Evolutionary conservation across 2,888 invertebrate species (phyloP).

Genomic region (Pandemis cinnamomeana): DNA sequence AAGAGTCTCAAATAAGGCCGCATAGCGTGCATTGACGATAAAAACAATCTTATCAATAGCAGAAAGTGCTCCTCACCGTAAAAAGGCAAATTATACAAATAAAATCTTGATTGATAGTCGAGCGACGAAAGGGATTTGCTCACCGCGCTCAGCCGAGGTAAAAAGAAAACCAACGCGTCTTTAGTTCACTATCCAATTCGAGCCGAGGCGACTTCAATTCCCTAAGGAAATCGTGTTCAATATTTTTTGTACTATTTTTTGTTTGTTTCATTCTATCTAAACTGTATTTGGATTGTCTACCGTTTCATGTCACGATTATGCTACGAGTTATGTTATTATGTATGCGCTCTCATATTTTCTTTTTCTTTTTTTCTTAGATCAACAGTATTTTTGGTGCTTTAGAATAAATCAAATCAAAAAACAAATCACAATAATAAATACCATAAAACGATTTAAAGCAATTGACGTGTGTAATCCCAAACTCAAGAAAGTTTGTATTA

Average conservation of each 20-base stretch:
- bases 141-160: conserved; percentile 50
- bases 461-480: no score
- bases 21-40: background rate
- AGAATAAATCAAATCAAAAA: background rate
- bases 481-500: no score
- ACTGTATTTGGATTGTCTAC: conserved; percentile 49
- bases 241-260: conserved; percentile 61
- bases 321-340: conserved; percentile 17
- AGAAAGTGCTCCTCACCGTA: conserved; percentile 38
- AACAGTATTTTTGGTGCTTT: background rate
- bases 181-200: conserved; percentile 74
- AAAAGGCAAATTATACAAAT: conserved; percentile 56
- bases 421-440: no score
- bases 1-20: background rate
- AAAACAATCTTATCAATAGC: conserved; percentile 8
- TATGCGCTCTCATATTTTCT: conserved; percentile 31
- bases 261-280: conserved; percentile 63
- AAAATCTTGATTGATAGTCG: conserved; percentile 59
- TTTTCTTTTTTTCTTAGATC: background rate
- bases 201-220: conserved; percentile 68
- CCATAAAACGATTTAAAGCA: no score
- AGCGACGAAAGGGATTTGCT: conserved; percentile 51
- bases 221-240: conserved; percentile 71
- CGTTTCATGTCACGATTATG: conserved; percentile 46
- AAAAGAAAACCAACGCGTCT: conserved; percentile 66